Conservation (phyloP, 1,140 invertebrate species). For the Drosophila quadrilineata region DNA sequence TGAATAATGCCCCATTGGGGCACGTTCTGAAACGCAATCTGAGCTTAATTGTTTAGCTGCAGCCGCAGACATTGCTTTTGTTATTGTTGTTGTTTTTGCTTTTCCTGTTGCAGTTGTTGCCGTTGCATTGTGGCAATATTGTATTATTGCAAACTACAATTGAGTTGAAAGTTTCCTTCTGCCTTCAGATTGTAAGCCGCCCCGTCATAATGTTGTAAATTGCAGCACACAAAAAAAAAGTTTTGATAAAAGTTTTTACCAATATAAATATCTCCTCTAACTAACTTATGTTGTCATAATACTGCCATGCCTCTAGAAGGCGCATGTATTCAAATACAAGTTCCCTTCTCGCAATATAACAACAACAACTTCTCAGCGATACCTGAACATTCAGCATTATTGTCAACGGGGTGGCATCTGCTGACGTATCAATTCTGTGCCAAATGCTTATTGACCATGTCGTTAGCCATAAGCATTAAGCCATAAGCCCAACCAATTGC, state of each 20-base stretch:
- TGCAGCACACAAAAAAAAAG: too few relatives aligned
- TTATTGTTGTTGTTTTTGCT: conserved; percentile 9
- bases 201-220: too few relatives aligned
- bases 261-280: too few relatives aligned
- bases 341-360: conserved; percentile 17
- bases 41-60: conserved; percentile 48
- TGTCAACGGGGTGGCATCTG: conserved; percentile 51
- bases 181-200: neutral
- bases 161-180: conserved; percentile 20
- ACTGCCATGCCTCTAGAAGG: too few relatives aligned
- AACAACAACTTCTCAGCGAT: conserved; percentile 7
- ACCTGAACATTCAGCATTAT: conserved; percentile 60
- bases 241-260: too few relatives aligned
- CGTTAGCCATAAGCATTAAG: too few relatives aligned
- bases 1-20: conserved; percentile 29
- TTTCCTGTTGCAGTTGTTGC: conserved; percentile 23
- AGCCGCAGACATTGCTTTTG: conserved; percentile 28
- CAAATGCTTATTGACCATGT: conserved; percentile 78
- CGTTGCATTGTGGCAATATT: conserved; percentile 9
- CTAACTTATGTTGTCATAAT: too few relatives aligned
- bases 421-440: conserved; percentile 78
- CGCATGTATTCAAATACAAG: too few relatives aligned
- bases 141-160: conserved; percentile 41
- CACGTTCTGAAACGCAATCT: conserved; percentile 67
- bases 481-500: conserved; percentile 25